These are phyloP conservation scores for Mohoua ochrocephala DNA, from an alignment of 2,113 vertebrate species.

Conservation along the genomic window DNA sequence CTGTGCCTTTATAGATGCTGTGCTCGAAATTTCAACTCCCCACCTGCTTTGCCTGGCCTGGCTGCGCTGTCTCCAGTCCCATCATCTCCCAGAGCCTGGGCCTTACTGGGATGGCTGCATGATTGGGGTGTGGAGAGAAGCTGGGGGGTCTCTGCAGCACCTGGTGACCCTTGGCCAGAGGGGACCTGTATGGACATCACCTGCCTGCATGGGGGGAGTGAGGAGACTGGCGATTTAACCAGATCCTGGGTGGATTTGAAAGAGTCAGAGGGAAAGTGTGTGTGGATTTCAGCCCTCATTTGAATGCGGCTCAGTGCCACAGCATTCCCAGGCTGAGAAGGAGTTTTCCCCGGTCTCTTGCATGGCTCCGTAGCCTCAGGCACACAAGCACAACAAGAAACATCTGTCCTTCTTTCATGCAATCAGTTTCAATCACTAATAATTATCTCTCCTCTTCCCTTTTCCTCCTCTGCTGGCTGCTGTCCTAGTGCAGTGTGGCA, in stretches of 20 bases:
- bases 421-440: conserved; percentile 61
- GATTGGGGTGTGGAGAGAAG: neutral
- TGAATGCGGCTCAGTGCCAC: neutral
- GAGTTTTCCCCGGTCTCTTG: neutral
- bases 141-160: neutral
- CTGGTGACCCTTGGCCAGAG: neutral
- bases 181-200: neutral
- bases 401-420: conserved; percentile 64
- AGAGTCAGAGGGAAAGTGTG: neutral
- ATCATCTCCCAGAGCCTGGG: neutral
- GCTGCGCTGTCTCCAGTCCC: neutral
- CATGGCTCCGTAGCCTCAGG: conserved; percentile 31
- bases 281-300: neutral
- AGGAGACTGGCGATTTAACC: fast-evolving
- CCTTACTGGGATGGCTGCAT: neutral
- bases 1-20: neutral
- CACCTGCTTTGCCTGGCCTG: neutral
- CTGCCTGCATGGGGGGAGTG: neutral
- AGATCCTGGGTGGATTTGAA: neutral
- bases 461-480: conserved; percentile 30
- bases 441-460: conserved; percentile 55
- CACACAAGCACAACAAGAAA: conserved; percentile 48
- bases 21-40: neutral
- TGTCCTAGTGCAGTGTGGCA: neutral
- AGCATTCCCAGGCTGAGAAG: conserved; percentile 6